Conservation (phyloP, 2,888 invertebrate species). For the Latrodectus hesperus region DNA sequence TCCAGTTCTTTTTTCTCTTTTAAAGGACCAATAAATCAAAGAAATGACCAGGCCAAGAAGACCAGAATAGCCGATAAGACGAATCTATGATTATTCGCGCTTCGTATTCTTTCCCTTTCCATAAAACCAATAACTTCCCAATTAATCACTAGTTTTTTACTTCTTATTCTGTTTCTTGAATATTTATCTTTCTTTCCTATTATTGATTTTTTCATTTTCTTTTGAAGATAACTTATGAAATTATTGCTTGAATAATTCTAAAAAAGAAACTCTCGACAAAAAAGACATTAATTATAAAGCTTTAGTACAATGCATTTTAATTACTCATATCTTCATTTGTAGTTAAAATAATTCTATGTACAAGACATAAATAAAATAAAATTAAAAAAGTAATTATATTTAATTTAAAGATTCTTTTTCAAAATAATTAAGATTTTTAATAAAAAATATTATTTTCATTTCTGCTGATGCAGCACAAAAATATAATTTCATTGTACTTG, state of each 20-base stretch:
- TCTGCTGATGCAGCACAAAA: no score
- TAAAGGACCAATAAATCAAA: constrained; percentile 62
- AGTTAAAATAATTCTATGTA: background rate
- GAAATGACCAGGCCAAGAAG: constrained; percentile 62
- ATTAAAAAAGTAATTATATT: no score
- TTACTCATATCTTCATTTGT: background rate
- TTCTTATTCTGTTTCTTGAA: constrained; percentile 40
- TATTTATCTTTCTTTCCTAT: constrained; percentile 53
- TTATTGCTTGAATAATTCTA: constrained; percentile 49
- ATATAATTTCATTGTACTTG: no score
- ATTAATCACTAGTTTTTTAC: constrained; percentile 58
- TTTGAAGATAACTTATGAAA: constrained; percentile 48
- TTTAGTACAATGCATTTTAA: background rate
- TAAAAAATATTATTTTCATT: no score
- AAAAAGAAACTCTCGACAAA: constrained; percentile 12
- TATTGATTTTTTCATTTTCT: constrained; percentile 55
- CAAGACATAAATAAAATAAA: no score
- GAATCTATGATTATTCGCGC: constrained; percentile 64
- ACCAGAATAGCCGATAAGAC: constrained; percentile 64
- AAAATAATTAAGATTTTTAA: no score
- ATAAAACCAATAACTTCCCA: constrained; percentile 66
- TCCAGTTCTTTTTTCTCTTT: constrained; percentile 28
- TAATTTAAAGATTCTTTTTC: no score
- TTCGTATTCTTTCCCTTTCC: constrained; percentile 39
- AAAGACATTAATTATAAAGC: background rate